Base-by-base conservation (phyloP, 2,888 invertebrate species). In the Polylopha cassiicola region DNA sequence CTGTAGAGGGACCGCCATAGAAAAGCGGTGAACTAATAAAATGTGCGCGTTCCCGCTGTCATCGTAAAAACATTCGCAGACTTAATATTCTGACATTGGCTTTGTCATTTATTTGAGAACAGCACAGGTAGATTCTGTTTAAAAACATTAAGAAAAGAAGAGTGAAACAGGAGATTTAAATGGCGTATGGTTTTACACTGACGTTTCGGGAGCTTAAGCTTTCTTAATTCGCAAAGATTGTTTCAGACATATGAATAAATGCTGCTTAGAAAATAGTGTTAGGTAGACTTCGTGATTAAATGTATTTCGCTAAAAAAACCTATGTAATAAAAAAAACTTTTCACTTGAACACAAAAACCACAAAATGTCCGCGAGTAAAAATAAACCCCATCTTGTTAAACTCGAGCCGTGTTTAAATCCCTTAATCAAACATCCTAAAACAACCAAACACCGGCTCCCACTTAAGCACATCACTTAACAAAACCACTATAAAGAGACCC, bases 341-440 rank as follows among this genome's bases (percentile, higher is more conserved):
- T 39, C 43, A 39, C 39, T 39, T 27, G 28, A 36, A 39, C 16
- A 44, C 39, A 36, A 32, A 39, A 20, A 24, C 32, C 26, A 39
- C 24, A 36, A 41, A 37, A 33, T 32, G 47, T 47, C 50, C 48
- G 53, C 46, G 29, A 48, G 45, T 50, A 51, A 49, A 58, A 77
- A 77, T 76, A 72, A 79, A 80, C 75, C 69, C 46, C 50, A 66
- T 53, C 77, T 80, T 79, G 76, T 80, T 76, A 79, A 62, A 66
- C 65, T 64, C 63, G 64, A 70, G 60, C 69, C 74, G 73, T 77
- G 80, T 75, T 67, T 63, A 70, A 73, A 70, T 61, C 63, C 60
- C 59, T 50, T 71, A 71, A 66, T 65, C 74, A 81, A 82, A 81
- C 72, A 76, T 61, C 77, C 79, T 79, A 80, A 80, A 81, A 82